Percentiles rank a stretch among this genome's conserved stretches.
phyloP scores from a whole-genome alignment of 2,797 vertebrate species.

The Eupleurogrammus muticus region DNA sequence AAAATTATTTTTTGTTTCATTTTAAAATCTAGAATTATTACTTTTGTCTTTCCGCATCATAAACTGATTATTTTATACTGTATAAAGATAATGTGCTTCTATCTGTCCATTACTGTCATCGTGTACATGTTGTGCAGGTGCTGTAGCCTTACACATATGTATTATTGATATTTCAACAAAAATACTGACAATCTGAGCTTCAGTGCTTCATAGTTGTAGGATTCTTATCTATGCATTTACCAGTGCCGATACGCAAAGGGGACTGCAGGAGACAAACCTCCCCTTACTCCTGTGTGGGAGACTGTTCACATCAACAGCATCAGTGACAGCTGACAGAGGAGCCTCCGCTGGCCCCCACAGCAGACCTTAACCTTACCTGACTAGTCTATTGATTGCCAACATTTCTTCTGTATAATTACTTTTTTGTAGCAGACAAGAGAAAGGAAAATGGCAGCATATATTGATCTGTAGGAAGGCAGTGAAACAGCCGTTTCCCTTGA shows the following conservation, averaged over 20 bases:
- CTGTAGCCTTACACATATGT: background rate
- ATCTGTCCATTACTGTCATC: background rate
- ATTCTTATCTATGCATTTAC: conserved; percentile 4
- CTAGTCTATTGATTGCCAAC: conserved; percentile 92
- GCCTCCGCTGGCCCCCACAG: conserved; percentile 66
- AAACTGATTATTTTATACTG: background rate
- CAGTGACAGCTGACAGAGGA: conserved; percentile 83
- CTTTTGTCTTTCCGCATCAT: background rate
- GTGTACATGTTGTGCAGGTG: background rate
- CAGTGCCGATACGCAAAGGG: conserved; percentile 54
- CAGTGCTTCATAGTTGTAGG: conserved; percentile 22
- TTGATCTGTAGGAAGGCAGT: conserved; percentile 90
- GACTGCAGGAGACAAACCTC: conserved; percentile 56
- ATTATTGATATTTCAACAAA: conserved; percentile 3
- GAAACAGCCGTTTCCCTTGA: conserved; percentile 93
- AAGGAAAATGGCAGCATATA: conserved; percentile 86
- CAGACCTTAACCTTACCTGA: conserved; percentile 87
- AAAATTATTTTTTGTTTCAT: background rate
- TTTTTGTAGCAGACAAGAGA: conserved; percentile 80
- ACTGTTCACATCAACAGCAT: conserved; percentile 72
- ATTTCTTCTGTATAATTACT: conserved; percentile 98
- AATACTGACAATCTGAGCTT: conserved; percentile 15
- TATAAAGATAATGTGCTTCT: background rate
- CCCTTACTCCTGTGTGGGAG: conserved; percentile 64
- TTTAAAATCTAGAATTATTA: background rate